A percentile compares a stretch with the other conserved stretches of the same genome.
Conservation (phyloP, 2,113 vertebrate genomes). For the Xenopus borealis region DNA sequence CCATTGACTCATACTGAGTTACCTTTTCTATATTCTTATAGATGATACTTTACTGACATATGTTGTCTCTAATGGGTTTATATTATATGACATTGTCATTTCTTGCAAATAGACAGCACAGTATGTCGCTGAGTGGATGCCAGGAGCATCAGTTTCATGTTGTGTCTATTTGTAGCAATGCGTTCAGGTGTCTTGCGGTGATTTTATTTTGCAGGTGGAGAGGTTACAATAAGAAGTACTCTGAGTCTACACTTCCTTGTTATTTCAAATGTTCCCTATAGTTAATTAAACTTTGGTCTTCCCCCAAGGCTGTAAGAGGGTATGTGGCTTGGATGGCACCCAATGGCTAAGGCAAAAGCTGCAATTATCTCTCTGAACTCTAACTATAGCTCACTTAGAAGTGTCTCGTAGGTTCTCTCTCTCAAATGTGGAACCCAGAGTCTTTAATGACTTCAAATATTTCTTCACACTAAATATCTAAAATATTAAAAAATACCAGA, state of each 20-base stretch:
- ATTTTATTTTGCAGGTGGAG: neutral
- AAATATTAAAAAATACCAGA: no score
- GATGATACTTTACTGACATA: constrained; percentile 4
- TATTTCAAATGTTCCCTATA: neutral
- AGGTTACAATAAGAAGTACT: constrained; percentile 18
- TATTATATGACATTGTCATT: constrained; percentile 6
- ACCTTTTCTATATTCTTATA: constrained; percentile 9
- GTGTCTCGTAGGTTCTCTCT: no score
- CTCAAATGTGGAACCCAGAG: no score
- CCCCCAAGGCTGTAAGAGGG: constrained; percentile 49
- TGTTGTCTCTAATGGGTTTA: neutral
- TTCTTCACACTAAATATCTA: no score
- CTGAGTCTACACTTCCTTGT: neutral
- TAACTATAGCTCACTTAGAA: no score
- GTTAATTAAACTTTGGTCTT: constrained; percentile 44
- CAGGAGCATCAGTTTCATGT: constrained; percentile 20
- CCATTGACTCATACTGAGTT: neutral
- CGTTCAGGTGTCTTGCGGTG: constrained; percentile 2
- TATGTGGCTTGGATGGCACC: no score
- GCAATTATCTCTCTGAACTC: no score
- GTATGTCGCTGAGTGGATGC: constrained; percentile 3
- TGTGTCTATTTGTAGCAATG: constrained; percentile 19
- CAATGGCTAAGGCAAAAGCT: no score
- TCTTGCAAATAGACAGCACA: constrained; percentile 16
- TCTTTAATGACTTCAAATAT: no score